phyloP scores from a whole-genome alignment of 2,113 vertebrate genomes.

The Saguinus midas region DNA sequence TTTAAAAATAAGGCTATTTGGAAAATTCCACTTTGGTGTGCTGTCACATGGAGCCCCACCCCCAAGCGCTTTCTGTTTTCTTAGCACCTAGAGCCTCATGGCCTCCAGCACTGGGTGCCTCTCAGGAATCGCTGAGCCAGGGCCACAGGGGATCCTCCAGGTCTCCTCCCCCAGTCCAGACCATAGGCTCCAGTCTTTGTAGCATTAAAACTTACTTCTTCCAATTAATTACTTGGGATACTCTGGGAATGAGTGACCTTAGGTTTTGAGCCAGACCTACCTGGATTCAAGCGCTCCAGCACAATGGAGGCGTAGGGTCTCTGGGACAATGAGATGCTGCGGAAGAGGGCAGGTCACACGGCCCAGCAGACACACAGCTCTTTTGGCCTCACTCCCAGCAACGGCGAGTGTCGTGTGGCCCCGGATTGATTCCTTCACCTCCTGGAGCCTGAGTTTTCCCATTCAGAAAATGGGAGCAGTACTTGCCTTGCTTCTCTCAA shows the following conservation, averaged over 20 bases:
- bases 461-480: no score
- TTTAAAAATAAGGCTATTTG: neutral
- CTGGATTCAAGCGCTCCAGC: neutral
- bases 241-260: neutral
- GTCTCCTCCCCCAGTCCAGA: neutral
- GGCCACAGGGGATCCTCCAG: neutral
- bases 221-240: neutral
- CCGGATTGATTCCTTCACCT: rapidly evolving
- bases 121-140: neutral
- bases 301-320: rapidly evolving
- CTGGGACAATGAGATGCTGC: neutral
- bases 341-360: neutral
- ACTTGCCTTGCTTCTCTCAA: neutral
- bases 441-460: neutral
- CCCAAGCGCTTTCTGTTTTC: neutral
- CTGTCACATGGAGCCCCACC: neutral
- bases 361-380: rapidly evolving
- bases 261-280: neutral
- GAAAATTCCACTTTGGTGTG: constrained; percentile 51
- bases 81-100: neutral
- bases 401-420: neutral
- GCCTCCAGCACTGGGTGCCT: neutral
- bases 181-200: neutral
- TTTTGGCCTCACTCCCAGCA: rapidly evolving
- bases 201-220: neutral